Evolutionary conservation across 2,888 invertebrate genomes (phyloP).

Genomic region (Sminthurides aquaticus): DNA sequence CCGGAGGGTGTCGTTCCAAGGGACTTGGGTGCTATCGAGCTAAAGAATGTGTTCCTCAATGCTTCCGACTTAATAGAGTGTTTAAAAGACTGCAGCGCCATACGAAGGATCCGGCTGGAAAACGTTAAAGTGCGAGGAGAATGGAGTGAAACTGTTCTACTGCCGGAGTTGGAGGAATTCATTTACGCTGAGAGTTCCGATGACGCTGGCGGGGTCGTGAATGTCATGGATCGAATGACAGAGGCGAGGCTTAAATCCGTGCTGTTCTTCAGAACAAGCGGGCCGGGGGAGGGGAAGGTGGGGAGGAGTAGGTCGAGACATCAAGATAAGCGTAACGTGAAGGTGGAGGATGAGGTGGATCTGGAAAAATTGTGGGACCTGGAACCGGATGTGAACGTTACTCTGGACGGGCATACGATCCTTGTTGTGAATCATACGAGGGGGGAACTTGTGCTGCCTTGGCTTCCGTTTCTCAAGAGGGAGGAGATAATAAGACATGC

Average conservation of each 20-base stretch:
- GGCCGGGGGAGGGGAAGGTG: neutral
- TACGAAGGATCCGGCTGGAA: constrained; percentile 11
- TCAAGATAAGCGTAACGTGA: neutral
- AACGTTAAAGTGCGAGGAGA: constrained; percentile 13
- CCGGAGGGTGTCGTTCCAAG: neutral
- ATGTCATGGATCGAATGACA: constrained; percentile 5
- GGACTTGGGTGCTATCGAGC: constrained; percentile 4
- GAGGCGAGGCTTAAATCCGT: constrained; percentile 15
- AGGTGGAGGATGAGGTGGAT: constrained; percentile 4
- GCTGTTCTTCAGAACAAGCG: constrained; percentile 10
- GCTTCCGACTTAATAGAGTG: constrained; percentile 12
- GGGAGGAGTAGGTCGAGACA: neutral
- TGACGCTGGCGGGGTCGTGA: neutral
- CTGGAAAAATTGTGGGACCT: constrained; percentile 12
- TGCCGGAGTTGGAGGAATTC: constrained; percentile 11
- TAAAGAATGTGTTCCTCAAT: constrained; percentile 13
- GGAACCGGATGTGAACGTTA: constrained; percentile 14
- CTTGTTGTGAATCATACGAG: constrained; percentile 12
- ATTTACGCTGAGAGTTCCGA: constrained; percentile 7
- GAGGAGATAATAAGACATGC: constrained; percentile 21
- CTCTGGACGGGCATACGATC: constrained; percentile 6
- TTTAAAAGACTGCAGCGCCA: constrained; percentile 6
- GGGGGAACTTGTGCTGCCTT: constrained; percentile 18
- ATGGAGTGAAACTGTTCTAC: neutral
- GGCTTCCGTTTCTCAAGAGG: constrained; percentile 16